These are phyloP conservation scores for Dendrolimus punctatus DNA, from an alignment of 1,140 invertebrate species.

Conservation along the genomic window DNA sequence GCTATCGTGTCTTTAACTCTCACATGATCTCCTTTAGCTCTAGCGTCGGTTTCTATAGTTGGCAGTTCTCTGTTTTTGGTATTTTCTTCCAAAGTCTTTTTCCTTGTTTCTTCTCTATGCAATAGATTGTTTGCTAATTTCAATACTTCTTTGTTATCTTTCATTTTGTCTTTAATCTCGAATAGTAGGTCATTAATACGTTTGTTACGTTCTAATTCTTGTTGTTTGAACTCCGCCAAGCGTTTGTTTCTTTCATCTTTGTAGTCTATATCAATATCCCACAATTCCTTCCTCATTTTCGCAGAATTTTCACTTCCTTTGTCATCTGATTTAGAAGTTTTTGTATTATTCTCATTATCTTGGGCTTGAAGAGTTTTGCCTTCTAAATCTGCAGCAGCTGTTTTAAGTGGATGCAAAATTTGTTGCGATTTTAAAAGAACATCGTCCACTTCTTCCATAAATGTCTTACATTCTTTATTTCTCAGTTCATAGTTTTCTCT, in stretches of 20 bases:
- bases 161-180: slow-evolving; percentile 62
- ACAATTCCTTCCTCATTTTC: slow-evolving; percentile 28
- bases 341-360: slow-evolving; percentile 10
- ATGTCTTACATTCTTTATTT: slow-evolving; percentile 47
- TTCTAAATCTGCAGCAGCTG: slow-evolving; percentile 4
- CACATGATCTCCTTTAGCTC: slow-evolving; percentile 41
- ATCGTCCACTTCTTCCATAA: slow-evolving; percentile 61
- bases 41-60: slow-evolving; percentile 24
- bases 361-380: slow-evolving; percentile 4
- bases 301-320: not conserved
- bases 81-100: slow-evolving; percentile 17
- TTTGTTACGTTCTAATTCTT: slow-evolving; percentile 40
- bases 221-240: slow-evolving; percentile 26
- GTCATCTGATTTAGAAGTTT: slow-evolving; percentile 4
- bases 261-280: slow-evolving; percentile 28
- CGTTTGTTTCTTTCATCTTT: slow-evolving; percentile 32
- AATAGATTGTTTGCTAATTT: slow-evolving; percentile 56
- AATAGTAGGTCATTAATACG: slow-evolving; percentile 46
- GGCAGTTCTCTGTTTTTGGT: slow-evolving; percentile 17
- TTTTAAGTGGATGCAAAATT: slow-evolving; percentile 44
- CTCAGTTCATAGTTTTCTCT: slow-evolving; percentile 43
- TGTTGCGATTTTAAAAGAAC: slow-evolving; percentile 48
- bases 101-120: slow-evolving; percentile 35
- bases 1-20: slow-evolving; percentile 9
- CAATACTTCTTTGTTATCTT: slow-evolving; percentile 58